Base-by-base conservation (phyloP, 2,888 invertebrate genomes). In the Coenonympha glycerion region DNA sequence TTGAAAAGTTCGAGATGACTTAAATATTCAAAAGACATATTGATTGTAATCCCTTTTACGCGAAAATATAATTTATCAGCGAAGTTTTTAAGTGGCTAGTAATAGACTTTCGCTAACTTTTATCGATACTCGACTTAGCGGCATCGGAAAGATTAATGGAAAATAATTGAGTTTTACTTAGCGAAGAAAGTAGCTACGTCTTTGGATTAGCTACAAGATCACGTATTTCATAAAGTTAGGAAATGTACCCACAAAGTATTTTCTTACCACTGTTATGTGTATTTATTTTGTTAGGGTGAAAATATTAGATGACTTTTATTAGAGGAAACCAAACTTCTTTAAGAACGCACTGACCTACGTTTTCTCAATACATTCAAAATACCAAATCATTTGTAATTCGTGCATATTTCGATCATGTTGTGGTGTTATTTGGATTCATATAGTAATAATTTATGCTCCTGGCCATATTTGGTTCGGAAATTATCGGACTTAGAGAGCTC, bases 91-190 rank as follows among this genome's bases (percentile, higher is more conserved):
- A 39, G 22, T 24, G 39, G 39, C 15, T 24, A 39, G 24, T 39
- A 39, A 39, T 39, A 39, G 22, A 24, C 22, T 39, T 39, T 22
- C 22, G 4, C 24, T 9, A 39, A 39, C 39, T 39, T 39, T 39
- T 39, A 39, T 24, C 22, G 22, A 39, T 39, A 24, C 39, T 39
- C 24, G 39, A 24, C 24, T 39, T 39, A 24, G 13, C 24, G 39
- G 22, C 39, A 39, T 39, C 39, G 24, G 5, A 39, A 39, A 39
- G 39, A 39, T 39, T 39, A 39, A 39, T 39, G 39, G 39, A 24
- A 39, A 24, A 39, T 39, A 39, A 39, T 39, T 39, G 39, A 39
- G 39, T 39, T 39, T 39, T 39, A 39, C 39, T 39, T 39, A 39
- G 15, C 24, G 15, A 24, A 13, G 39, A 24, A 39, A 24, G 9